Percentiles rank a stretch among this genome's conserved stretches.
phyloP scores from a whole-genome alignment of 1,140 invertebrate species.

The Melanaphis sacchari region DNA sequence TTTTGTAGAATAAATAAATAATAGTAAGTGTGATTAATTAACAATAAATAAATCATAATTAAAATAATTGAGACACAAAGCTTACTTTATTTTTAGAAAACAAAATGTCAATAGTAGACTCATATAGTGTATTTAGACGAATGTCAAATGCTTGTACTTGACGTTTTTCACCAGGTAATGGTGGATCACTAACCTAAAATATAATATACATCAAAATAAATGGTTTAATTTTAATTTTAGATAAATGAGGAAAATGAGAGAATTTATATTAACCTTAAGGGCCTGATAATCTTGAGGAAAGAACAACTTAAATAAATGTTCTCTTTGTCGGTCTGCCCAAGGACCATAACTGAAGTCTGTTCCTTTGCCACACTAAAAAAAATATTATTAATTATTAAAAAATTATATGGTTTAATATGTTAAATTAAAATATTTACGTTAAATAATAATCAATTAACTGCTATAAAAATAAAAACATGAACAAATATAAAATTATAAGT shows the following conservation, averaged over 20 bases:
- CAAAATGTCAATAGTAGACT: constrained; percentile 92
- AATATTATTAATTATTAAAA: neutral
- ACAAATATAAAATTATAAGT: too few relatives aligned
- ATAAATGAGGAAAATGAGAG: neutral
- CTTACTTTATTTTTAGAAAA: constrained; percentile 90
- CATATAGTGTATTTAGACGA: constrained; percentile 85
- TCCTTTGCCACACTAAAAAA: constrained; percentile 82
- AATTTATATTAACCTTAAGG: constrained; percentile 60
- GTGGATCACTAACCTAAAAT: constrained; percentile 73
- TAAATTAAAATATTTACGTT: neutral
- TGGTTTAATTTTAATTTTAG: neutral
- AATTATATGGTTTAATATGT: neutral
- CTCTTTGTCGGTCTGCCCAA: constrained; percentile 96
- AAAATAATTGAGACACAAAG: neutral
- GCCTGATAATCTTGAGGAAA: constrained; percentile 79
- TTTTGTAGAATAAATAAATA: neutral
- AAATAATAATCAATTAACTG: neutral
- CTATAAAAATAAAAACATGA: neutral
- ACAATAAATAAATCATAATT: neutral
- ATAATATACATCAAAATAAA: constrained; percentile 53
- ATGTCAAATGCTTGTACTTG: constrained; percentile 92
- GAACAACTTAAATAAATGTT: constrained; percentile 95
- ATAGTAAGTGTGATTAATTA: neutral
- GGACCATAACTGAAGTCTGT: constrained; percentile 98
- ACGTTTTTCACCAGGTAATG: constrained; percentile 84